phyloP scores from a whole-genome alignment of 37 sponge, comb jelly and placozoan species.

The Bolinopsis microptera region DNA sequence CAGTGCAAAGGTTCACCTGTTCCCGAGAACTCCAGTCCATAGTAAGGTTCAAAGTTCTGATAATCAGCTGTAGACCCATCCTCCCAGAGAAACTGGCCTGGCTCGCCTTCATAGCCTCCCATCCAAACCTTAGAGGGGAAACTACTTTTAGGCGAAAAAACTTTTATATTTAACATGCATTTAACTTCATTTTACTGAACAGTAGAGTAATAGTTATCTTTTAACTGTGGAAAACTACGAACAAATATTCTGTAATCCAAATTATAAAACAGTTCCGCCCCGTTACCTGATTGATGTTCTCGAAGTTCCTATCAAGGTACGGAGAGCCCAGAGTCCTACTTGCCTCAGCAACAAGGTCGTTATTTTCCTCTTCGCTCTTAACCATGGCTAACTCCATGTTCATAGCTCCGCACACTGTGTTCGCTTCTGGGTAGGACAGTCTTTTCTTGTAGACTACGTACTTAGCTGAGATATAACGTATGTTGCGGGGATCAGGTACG shows the following conservation, averaged over 20 bases:
- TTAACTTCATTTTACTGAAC: no score
- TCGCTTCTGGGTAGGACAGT: not conserved
- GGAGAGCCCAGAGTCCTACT: not conserved
- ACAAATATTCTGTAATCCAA: no score
- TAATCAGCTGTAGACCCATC: not conserved
- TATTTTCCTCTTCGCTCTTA: not conserved
- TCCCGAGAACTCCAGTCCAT: not conserved
- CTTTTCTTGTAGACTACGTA: slow-evolving; percentile 33
- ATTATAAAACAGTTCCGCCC: no score
- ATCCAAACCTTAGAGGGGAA: slow-evolving; percentile 26
- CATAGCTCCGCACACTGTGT: not conserved
- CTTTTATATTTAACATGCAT: no score
- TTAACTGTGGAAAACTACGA: no score
- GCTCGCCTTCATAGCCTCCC: not conserved
- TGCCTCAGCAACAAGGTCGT: not conserved
- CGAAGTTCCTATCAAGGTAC: slow-evolving; percentile 1
- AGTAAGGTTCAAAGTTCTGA: not conserved
- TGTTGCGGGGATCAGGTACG: not conserved
- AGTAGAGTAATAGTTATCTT: no score
- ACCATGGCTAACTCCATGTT: slow-evolving; percentile 7
- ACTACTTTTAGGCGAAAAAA: no score
- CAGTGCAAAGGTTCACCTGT: not conserved
- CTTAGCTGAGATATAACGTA: slow-evolving; percentile 16
- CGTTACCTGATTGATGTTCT: slow-evolving; percentile 27
- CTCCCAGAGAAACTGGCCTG: not conserved